These are phyloP conservation scores for Phalacrocorax brasilianus DNA, from an alignment of 2,113 vertebrate species.

Conservation along the genomic window DNA sequence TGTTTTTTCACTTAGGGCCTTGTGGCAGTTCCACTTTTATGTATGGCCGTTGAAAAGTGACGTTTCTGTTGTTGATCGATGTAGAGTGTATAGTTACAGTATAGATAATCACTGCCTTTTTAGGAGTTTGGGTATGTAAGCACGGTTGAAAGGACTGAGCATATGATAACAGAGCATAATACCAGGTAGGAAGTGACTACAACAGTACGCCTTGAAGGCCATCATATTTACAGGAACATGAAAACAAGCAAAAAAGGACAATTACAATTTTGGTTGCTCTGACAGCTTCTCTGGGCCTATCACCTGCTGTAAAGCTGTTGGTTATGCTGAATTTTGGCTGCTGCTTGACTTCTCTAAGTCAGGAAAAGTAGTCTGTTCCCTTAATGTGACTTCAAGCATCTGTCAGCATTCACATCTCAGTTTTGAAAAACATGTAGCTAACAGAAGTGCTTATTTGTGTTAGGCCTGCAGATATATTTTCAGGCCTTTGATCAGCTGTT, in stretches of 20 bases:
- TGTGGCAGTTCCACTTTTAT: background rate
- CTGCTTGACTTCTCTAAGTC: background rate
- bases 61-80: background rate
- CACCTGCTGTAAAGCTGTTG: background rate
- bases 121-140: background rate
- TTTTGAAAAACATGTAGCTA: background rate
- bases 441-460: background rate
- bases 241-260: background rate
- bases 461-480: background rate
- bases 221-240: background rate
- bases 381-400: background rate
- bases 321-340: background rate
- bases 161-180: background rate
- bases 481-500: conserved; percentile 2
- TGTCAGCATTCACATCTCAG: background rate
- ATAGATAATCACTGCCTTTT: background rate
- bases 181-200: background rate
- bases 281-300: background rate
- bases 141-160: background rate
- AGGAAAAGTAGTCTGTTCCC: background rate
- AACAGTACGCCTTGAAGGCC: background rate
- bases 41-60: background rate
- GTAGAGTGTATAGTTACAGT: background rate
- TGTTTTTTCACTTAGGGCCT: background rate
- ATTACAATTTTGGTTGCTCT: background rate